These are phyloP conservation scores for Hystrix brachyura DNA, from an alignment of 2,113 vertebrate species.

Conservation along the genomic window DNA sequence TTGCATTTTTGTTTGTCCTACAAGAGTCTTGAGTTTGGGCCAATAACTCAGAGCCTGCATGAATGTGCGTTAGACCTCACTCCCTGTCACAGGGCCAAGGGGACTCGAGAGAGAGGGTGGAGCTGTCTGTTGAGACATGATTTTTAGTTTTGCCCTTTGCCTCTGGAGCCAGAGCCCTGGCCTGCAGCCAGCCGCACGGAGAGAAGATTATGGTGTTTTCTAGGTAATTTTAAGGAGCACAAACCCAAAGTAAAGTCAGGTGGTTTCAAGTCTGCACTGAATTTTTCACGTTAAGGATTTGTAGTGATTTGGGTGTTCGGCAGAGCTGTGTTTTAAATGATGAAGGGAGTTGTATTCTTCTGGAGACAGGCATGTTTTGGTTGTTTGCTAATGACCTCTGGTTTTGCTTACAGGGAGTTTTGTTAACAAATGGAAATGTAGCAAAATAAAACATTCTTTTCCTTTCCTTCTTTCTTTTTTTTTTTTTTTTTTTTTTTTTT, in stretches of 20 bases:
- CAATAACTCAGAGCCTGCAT: slow-evolving; percentile 88
- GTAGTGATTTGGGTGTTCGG: slow-evolving; percentile 84
- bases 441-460: slow-evolving; percentile 77
- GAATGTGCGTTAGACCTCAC: slow-evolving; percentile 88
- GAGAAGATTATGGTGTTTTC: slow-evolving; percentile 89
- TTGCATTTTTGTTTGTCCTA: slow-evolving; percentile 86
- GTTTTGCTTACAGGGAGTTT: slow-evolving; percentile 80
- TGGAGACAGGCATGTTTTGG: slow-evolving; percentile 79
- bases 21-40: slow-evolving; percentile 85
- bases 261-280: slow-evolving; percentile 86
- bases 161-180: slow-evolving; percentile 93
- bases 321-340: slow-evolving; percentile 81
- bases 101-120: slow-evolving; percentile 90
- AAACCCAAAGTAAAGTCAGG: slow-evolving; percentile 89
- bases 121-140: slow-evolving; percentile 90
- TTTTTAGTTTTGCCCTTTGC: slow-evolving; percentile 92
- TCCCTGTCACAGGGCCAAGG: slow-evolving; percentile 91
- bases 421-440: slow-evolving; percentile 76
- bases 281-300: slow-evolving; percentile 86
- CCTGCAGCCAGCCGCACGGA: slow-evolving; percentile 86
- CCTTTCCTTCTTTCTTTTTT: slow-evolving; percentile 45
- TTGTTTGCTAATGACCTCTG: slow-evolving; percentile 79
- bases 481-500: neutral
- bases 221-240: slow-evolving; percentile 88
- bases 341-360: slow-evolving; percentile 79